These are phyloP conservation scores for Sinocyclocheilus rhinocerous DNA, from an alignment of 2,113 vertebrate species.

Conservation along the genomic window DNA sequence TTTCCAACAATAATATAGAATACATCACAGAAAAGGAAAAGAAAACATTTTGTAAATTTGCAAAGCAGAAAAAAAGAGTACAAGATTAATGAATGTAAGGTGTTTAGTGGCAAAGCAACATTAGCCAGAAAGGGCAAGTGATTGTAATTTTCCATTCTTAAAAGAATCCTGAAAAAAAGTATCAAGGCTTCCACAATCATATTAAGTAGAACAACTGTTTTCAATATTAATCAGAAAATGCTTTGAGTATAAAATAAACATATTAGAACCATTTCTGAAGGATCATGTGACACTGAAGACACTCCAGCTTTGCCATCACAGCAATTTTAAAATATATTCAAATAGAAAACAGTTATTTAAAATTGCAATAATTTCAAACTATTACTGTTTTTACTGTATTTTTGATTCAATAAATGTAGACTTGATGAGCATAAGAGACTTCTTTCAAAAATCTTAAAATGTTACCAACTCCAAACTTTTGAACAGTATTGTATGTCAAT, in stretches of 20 bases:
- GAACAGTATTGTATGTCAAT: not conserved
- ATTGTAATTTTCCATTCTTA: not conserved
- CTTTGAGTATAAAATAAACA: not conserved
- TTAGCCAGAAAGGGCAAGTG: not conserved
- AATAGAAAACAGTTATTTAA: not conserved
- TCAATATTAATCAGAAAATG: not conserved
- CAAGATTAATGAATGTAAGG: not conserved
- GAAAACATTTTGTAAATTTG: not conserved
- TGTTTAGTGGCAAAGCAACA: not conserved
- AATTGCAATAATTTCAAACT: not conserved
- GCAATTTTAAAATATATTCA: not conserved
- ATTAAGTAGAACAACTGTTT: not conserved
- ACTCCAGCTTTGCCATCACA: not conserved
- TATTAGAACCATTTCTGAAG: not conserved
- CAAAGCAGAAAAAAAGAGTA: too few species aligned
- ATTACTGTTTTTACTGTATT: not conserved
- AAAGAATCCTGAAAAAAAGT: not conserved
- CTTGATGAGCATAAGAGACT: not conserved
- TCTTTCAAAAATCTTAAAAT: not conserved
- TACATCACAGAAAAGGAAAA: not conserved
- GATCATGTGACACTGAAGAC: not conserved
- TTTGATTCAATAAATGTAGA: not conserved
- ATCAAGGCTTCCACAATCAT: not conserved
- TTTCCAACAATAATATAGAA: not conserved
- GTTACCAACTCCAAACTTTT: not conserved